These are phyloP conservation scores for Phyllostomus hastatus DNA, from an alignment of 2,113 vertebrate genomes.

Conservation along the genomic window DNA sequence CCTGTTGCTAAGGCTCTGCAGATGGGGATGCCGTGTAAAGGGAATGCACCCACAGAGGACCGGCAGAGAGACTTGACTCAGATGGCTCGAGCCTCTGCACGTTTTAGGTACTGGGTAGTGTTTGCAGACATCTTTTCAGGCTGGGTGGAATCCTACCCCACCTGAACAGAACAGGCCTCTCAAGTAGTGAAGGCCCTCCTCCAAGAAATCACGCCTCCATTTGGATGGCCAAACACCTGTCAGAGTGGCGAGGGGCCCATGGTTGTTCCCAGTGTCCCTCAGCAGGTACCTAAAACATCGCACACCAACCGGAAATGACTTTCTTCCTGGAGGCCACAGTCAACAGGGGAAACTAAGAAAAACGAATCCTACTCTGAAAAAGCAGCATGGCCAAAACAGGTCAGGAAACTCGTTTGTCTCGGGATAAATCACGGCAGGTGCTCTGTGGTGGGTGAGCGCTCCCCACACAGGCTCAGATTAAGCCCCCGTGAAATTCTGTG, in stretches of 20 bases:
- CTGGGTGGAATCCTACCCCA: background rate
- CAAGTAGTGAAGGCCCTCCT: background rate
- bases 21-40: background rate
- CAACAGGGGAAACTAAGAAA: background rate
- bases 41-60: background rate
- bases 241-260: background rate
- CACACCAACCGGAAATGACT: background rate
- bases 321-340: background rate
- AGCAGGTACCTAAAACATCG: background rate
- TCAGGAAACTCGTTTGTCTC: background rate
- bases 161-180: background rate
- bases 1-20: background rate
- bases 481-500: background rate
- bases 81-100: background rate
- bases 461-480: background rate
- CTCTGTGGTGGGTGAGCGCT: background rate
- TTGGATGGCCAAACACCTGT: background rate
- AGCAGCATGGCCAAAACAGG: background rate
- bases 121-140: background rate
- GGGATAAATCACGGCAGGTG: background rate
- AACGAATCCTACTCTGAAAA: background rate
- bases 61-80: background rate
- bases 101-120: background rate
- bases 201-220: background rate
- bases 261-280: no score